Evolutionary conservation across 2,797 vertebrate genomes (phyloP), one percentile per base, ranked within the genome.

Genomic region (Brachyalestes nurse): DNA sequence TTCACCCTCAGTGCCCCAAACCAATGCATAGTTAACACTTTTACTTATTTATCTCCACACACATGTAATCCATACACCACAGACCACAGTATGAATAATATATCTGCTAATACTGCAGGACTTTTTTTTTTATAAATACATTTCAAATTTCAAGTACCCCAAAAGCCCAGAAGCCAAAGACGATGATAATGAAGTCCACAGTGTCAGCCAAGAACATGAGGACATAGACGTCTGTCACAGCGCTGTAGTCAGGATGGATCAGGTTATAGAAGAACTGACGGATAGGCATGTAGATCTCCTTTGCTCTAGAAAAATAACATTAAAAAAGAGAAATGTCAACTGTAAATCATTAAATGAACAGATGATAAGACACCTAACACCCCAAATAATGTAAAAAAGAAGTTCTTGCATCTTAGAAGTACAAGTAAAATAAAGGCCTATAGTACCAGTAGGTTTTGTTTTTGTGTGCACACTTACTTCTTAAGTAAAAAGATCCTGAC

Each of bases 191-290:
- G 89, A 99, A 99, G 92, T 99, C 97, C 7, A 99, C 96, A 0
- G 97, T 99, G 87, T 99, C 98, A 0, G 97, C 96, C 51, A 99
- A 94, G 91, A 99, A 99, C 98, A 99, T 99, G 86, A 99, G 90
- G 82, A 99, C 98, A 0, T 99, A 99, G 73, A 99, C 98, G 6
- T 99, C 98, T 0, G 98, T 99, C 88, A 99, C 98, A 0, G 98
- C 97, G 4, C 97, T 99, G 93, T 98, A 99, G 87, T 99, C 98
- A 0, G 98, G 98, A 80, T 99, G 97, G 90, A 99, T 97, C 85
- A 99, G 94, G 88, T 98, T 94, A 77, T 97, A 98, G 94, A 99
- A 99, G 91, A 99, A 99, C 89, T 97, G 96, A 80, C 88, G 95
- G 85, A 99, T 97, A 82, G 98, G 98, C 64, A 96, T 91, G 49